These are phyloP conservation scores for Caenorhabditis elegans DNA, from an alignment of 1,140 invertebrate species.

Conservation along the genomic window DNA sequence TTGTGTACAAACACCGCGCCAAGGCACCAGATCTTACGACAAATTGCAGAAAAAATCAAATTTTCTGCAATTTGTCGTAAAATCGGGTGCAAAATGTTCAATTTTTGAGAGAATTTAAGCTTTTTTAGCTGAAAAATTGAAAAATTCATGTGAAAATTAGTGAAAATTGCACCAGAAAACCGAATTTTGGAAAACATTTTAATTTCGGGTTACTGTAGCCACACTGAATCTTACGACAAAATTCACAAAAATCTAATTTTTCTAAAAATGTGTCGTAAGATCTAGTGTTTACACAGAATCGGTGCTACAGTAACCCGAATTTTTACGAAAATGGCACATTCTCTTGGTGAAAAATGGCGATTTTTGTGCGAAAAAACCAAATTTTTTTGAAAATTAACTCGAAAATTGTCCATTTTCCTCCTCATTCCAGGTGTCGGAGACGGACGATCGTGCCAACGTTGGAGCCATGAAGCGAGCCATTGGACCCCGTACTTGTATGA, in stretches of 20 bases:
- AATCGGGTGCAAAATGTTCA: too few relatives aligned
- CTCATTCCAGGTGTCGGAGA: constrained; percentile 76
- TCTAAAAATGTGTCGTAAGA: neutral
- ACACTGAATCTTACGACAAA: too few relatives aligned
- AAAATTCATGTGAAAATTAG: too few relatives aligned
- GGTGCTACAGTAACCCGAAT: neutral
- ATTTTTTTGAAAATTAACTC: neutral
- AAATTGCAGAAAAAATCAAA: too few relatives aligned
- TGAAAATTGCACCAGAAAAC: neutral
- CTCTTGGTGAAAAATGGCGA: too few relatives aligned
- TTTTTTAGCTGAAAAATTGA: too few relatives aligned
- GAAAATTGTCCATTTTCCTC: neutral
- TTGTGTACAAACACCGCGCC: neutral
- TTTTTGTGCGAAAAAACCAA: too few relatives aligned
- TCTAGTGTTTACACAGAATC: neutral
- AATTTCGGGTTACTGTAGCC: too few relatives aligned
- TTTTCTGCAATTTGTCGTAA: too few relatives aligned
- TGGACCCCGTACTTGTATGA: constrained; percentile 75
- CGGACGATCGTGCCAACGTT: constrained; percentile 73
- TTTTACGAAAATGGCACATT: too few relatives aligned
- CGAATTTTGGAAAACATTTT: too few relatives aligned
- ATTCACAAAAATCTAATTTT: neutral
- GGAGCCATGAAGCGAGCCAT: constrained; percentile 81
- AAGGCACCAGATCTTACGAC: neutral
- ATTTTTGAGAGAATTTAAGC: too few relatives aligned